Evolutionary conservation across 2,888 invertebrate species (phyloP), one percentile per base, ranked within the genome.

Genomic region (Koerneria pararmatus): DNA sequence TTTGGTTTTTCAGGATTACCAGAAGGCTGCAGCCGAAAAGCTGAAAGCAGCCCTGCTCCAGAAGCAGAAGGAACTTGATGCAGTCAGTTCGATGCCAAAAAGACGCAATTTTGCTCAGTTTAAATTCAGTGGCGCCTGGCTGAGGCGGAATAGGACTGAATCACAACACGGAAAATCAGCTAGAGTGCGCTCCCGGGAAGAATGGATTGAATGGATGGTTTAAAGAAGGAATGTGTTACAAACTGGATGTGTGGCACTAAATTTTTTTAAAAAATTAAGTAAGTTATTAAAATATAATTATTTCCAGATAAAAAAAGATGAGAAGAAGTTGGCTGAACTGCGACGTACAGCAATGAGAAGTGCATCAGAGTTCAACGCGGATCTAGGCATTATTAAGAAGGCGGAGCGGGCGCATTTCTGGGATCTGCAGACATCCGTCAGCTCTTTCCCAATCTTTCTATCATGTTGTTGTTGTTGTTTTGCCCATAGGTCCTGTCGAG

Each of bases 301-400:
- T 41, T 61, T 70, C 56, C 56, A 76, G 77, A 71, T 75, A 24
- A 76, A 77, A 68, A 71, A 78, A 19, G 84, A 85, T 64, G 77
- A 77, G 32, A 76, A 74, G 34, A 78, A 80, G 65, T 71, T 84
- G 77, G 84, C 82, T 74, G 91, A 91, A 79, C 87, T 90, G 79
- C 89, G 90, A 51, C 89, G 90, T 71, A 89, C 91, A 78, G 93
- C 93, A 1, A 88, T 92, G 67, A 89, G 91, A 73, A 91, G 92
- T 0, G 90, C 92, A 3, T 48, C 68, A 27, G 72, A 76, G 49
- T 79, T 71, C 69, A 98, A 97, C 86, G 86, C 89, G 5, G 89
- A 89, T 69, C 88, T 94, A 74, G 94, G 94, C 85, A 89, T 89
- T 78, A 87, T 87, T 68, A 83, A 87, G 59, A 88, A 88, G 75